Percentiles rank a stretch among this genome's conserved stretches.
These are phyloP conservation scores for Charadrius vociferus DNA, from an alignment of 2,113 vertebrate genomes.

Conservation along the genomic window DNA sequence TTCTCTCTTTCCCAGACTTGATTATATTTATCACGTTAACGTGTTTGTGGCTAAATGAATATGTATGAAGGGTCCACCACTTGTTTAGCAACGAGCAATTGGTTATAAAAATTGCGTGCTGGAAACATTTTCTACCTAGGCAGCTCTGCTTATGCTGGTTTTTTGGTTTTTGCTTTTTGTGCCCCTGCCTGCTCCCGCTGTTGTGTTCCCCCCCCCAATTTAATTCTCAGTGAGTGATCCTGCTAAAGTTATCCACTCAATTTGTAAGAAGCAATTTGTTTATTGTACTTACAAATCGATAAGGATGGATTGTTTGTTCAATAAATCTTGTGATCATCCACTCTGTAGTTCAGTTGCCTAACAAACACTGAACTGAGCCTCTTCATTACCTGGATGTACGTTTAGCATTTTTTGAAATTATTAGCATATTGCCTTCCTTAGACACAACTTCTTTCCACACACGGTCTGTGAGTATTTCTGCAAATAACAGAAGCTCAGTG, in stretches of 20 bases:
- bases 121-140: not conserved
- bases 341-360: not conserved
- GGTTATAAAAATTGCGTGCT: not conserved
- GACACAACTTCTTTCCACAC: not conserved
- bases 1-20: not conserved
- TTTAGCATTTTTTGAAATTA: not conserved
- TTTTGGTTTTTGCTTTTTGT: not conserved
- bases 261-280: not conserved
- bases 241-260: not conserved
- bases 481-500: not conserved
- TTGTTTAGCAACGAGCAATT: not conserved
- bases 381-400: not conserved
- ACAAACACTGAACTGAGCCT: not conserved
- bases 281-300: not conserved
- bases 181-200: no score
- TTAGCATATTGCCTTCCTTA: not conserved
- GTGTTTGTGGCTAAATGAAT: not conserved
- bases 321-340: not conserved
- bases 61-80: not conserved
- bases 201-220: not conserved
- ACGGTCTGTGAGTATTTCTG: not conserved
- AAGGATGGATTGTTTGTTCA: not conserved
- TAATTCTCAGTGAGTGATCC: not conserved
- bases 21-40: not conserved
- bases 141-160: not conserved